phyloP scores from a whole-genome alignment of 2,797 vertebrate genomes.

The Myotis pilosus region DNA sequence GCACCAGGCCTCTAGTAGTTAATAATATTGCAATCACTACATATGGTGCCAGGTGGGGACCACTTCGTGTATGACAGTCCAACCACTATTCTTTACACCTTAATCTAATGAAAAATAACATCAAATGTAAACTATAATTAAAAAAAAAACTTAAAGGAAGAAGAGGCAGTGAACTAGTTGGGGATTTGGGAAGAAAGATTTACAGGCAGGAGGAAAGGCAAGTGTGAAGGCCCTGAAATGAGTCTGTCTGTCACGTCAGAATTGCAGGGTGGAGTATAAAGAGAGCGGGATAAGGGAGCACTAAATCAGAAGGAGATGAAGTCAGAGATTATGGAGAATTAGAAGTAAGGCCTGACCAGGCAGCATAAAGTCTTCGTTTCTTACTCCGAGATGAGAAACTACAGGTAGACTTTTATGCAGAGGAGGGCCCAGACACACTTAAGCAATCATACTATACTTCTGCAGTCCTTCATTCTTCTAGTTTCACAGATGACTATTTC shows the following conservation, averaged over 20 bases:
- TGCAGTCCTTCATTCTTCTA: not conserved
- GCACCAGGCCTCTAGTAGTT: no score
- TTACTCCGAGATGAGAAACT: not conserved
- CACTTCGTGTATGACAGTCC: no score
- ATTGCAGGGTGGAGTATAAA: not conserved
- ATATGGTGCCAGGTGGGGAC: no score
- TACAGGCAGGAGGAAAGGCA: not conserved
- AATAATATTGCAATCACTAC: no score
- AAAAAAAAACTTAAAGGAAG: not conserved
- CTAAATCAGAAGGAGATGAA: not conserved
- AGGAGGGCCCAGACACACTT: accelerated
- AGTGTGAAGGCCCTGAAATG: no score
- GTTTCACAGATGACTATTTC: not conserved
- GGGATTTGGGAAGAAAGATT: not conserved
- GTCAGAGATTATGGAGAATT: not conserved
- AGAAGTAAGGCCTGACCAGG: not conserved
- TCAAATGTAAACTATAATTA: not conserved
- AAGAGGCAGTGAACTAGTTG: accelerated
- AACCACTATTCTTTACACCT: no score
- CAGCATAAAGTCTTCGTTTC: not conserved
- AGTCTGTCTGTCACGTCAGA: not conserved
- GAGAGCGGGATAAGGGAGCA: not conserved
- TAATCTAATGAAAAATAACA: no score
- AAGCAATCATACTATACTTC: no score
- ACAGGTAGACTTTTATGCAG: no score